Base-by-base conservation (phyloP, 2,113 vertebrate genomes). In the Nannobrachium achirus region DNA sequence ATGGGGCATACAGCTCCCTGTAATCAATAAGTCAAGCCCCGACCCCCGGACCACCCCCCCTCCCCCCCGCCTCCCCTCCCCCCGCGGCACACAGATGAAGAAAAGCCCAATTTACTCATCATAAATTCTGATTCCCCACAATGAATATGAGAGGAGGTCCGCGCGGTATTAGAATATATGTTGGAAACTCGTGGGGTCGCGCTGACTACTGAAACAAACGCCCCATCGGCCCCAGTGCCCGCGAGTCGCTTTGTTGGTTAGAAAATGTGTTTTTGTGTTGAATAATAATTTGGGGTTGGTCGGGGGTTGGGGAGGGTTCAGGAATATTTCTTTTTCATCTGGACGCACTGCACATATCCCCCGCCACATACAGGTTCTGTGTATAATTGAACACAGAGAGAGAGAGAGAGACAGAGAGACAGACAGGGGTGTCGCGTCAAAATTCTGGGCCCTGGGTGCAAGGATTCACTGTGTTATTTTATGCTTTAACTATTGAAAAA, bases 1-100 rank as follows among this genome's bases (percentile, higher is more conserved):
- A 93, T 88, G 89, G 92, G 91, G 90, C 91, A 91, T 90, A 90
- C 89, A 81, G 82, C 90, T 88, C 89, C 90, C 90, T 91, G 89
- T 92, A 93, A 93, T 94, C 93, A 93, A 94, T 94, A 92, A 91
- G 92, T 92, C 91, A 92, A 90, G 89, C 92, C 87, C 92, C 92
- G n/a, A n/a, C n/a, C n/a, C n/a, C n/a, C n/a, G n/a, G n/a, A 92
- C 88, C 76, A 87, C 88, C 90, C 84, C 90, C 88, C 87, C 72
- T 60, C 16, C 76, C 79, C 67, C 39, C 73, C 80, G 76, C 63
- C 14, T 76, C 81, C 53, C 53, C 53, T 25, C 72, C 84, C 84
- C 91, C 89, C 81, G 86, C 85, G 91, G 92, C 90, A 90, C 89
- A 88, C 87, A 91, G 81, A 92, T 89, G 86, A 89, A 93, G 87